Evolutionary conservation across 2,888 invertebrate species (phyloP), one percentile per base, ranked within the genome.

Genomic region (Baronia brevicornis): DNA sequence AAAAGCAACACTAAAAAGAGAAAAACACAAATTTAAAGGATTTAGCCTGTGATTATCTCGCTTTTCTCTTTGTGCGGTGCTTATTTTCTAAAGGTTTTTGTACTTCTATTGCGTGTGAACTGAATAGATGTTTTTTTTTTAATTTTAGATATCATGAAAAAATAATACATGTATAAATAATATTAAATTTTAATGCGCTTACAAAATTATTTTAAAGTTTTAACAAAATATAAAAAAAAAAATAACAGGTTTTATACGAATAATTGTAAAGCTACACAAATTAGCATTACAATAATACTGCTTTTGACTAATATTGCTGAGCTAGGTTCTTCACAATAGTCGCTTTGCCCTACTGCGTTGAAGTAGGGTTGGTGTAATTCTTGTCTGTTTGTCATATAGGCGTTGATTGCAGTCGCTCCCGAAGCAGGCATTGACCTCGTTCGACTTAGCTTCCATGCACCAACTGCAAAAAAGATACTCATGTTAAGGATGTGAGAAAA

Each of bases 361-460:
- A 82, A 82, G 57, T 66, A 78, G 0, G 54, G 54, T 3, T 61
- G 58, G 34, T 68, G 46, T 0, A 82, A 48, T 33, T 79, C 82
- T 4, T 52, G 41, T 13, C 67, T 52, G 0, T 17, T 23, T 0
- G 27, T 18, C 33, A 74, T 67, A 30, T 60, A 42, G 0, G 2
- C 2, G 33, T 59, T 46, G 34, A 82, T 71, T 3, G 51, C 54
- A 0, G 44, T 3, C 0, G 18, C 37, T 1, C 57, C 60, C 0
- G 36, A 33, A 0, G 18, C 10, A 0, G 63, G 37, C 44, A 79
- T 37, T 0, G 48, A 39, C 1, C 77, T 54, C 0, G 47, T 49
- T 3, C 80, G 60, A 37, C 84, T 84, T 4, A 84, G 51, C 43
- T 73, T 77, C 70, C 74, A 75, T 2, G 56, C 71, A n/a, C 61